Evolutionary conservation across 2,113 vertebrate genomes (phyloP), one percentile per base, ranked within the genome.

Genomic region (Grus americana): DNA sequence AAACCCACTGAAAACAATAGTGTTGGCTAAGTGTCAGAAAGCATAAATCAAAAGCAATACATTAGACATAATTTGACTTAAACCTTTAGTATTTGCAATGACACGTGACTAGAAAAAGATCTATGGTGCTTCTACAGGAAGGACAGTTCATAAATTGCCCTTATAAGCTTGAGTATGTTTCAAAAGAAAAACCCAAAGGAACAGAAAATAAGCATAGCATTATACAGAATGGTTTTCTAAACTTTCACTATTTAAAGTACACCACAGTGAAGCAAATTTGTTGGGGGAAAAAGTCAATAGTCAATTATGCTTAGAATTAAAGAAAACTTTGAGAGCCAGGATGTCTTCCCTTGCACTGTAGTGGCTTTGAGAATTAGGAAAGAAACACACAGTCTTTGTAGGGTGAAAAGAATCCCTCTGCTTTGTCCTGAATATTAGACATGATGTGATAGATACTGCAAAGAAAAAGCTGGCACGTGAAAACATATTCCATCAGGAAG

Each of bases 111-210:
- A 76, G 49, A 54, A 91, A 95, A 90, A 92, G 71, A 92, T 73
- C 75, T 76, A 71, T 7, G 3, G 55, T 71, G 29, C 55, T 91
- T 70, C 88, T 73, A 54, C 29, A 92, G 76, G 68, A 92, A 86
- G 63, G 79, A 78, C 72, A 86, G 83, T 89, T 88, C 82, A 88
- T 93, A 92, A 97, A 94, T 79, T 92, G 72, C 23, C 47, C 21
- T 75, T 75, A 59, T 27, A 93, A 75, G 46, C 40, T 71, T 71
- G 15, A 68, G 27, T 12, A 67, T 21, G 29, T 91, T 94, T 71
- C 44, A 67, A 61, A 92, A 79, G 40, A 74, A 78, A 90, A 92
- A 30, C 68, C 47, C 86, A 86, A 88, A 79, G 40, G 68, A 80
- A 81, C 7, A 57, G 23, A 89, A 91, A 94, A 93, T 40, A 92